Base-by-base conservation (phyloP, 1,140 invertebrate species). In the Antheraea pernyi region DNA sequence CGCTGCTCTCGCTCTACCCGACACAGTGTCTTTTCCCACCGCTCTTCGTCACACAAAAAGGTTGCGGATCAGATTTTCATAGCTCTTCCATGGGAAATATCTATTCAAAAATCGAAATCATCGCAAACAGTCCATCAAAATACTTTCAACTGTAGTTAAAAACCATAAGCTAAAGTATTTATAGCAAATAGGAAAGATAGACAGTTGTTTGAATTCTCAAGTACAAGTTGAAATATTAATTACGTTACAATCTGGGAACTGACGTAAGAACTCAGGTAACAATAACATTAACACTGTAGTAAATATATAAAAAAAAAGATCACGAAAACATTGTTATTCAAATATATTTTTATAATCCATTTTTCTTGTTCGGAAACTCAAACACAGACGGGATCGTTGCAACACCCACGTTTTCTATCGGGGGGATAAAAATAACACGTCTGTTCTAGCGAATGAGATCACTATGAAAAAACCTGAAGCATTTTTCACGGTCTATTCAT, bases 341-440 rank as follows among this genome's bases (percentile, higher is more conserved):
- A 18, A 42, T 42, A 48, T 69, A 72, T 66, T 72, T 72, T 68
- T 72, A 65, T 65, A 66, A 53, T 65, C 62, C 71, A 63, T 68
- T 68, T 68, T 62, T 71, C 70, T 68, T 60, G 59, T 69, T 74
- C 59, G 53, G 67, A 74, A 71, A 63, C 42, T 59, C 30, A 67
- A 70, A 74, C 70, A 64, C 73, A 71, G 67, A 66, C 69, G 39
- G 68, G 58, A 59, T 71, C 22, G 59, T 46, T 66, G 59, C 59
- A 71, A 69, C 73, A 48, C 70, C 73, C 69, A 75, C 73, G 67
- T 61, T 66, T 75, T 71, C 68, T 46, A 59, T 71, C 64, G 42
- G 19, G 59, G 22, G 59, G 61, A 46, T 74, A 75, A 75, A 71
- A 75, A 75, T 75, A 75, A 70, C 63, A 30, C 19, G 69, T 67